A percentile compares a stretch with the other conserved stretches of the same genome.
Conservation (phyloP, 2,888 invertebrate species). For the Holacanthella duospinosa region DNA sequence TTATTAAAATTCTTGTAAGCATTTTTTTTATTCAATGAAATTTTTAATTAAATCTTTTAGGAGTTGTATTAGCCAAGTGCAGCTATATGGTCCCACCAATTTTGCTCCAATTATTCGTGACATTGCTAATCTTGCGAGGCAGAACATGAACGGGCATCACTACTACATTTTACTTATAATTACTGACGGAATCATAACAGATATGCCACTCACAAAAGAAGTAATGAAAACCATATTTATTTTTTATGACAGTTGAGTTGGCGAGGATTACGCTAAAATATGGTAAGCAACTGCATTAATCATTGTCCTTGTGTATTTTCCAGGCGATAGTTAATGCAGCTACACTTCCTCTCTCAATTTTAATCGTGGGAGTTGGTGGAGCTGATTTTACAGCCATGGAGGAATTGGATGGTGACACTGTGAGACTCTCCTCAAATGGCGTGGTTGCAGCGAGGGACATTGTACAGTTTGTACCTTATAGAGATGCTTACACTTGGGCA, state of each 20-base stretch:
- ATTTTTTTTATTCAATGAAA: background rate
- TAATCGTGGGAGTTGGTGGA: conserved; percentile 50
- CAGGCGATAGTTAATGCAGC: conserved; percentile 46
- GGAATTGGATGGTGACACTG: conserved; percentile 46
- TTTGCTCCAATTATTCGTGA: conserved; percentile 48
- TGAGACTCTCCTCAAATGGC: conserved; percentile 39
- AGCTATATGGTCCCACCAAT: conserved; percentile 49
- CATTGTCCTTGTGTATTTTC: conserved; percentile 2
- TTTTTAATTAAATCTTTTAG: conserved; percentile 40
- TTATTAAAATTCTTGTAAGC: background rate
- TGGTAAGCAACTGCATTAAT: too few species aligned
- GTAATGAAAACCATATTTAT: conserved; percentile 32
- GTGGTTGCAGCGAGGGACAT: conserved; percentile 49
- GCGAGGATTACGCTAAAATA: too few species aligned
- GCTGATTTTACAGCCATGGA: conserved; percentile 50
- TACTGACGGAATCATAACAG: conserved; percentile 50
- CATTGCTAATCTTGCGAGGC: conserved; percentile 40
- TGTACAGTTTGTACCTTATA: conserved; percentile 50
- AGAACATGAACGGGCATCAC: conserved; percentile 42
- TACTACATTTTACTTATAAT: conserved; percentile 49
- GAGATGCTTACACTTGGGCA: conserved; percentile 32
- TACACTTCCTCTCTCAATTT: conserved; percentile 50
- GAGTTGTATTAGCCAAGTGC: conserved; percentile 45
- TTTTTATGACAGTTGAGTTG: too few species aligned
- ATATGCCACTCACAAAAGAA: conserved; percentile 47